These are phyloP conservation scores for Nerophis lumbriciformis DNA, from an alignment of 2,113 vertebrate genomes.

Conservation along the genomic window DNA sequence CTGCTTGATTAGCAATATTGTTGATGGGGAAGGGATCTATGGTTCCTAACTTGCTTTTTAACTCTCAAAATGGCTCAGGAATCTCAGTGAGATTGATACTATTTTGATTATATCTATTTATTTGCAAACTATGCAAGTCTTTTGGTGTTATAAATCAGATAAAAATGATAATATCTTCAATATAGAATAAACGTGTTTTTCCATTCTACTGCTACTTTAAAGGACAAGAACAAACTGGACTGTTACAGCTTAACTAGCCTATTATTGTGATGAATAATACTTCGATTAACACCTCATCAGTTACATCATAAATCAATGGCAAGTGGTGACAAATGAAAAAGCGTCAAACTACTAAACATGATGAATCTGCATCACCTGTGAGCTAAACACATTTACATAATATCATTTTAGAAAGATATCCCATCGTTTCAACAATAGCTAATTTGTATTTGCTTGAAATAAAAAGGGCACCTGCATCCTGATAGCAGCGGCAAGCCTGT, in stretches of 20 bases:
- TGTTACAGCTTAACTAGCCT: constrained; percentile 51
- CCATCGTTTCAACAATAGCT: constrained; percentile 66
- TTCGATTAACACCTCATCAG: constrained; percentile 73
- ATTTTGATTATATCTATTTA: no score
- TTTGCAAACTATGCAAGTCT: no score
- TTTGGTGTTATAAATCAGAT: no score
- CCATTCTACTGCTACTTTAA: no score
- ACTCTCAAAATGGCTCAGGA: no score
- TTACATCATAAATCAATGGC: constrained; percentile 69
- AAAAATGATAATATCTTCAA: no score
- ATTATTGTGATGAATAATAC: constrained; percentile 67
- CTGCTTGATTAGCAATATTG: no score
- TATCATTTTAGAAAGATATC: constrained; percentile 74
- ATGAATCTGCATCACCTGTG: constrained; percentile 75
- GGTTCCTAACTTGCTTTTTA: no score
- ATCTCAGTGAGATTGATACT: no score
- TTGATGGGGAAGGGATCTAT: no score
- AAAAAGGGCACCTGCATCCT: constrained; percentile 42
- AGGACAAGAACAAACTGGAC: constrained; percentile 13
- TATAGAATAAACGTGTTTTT: no score
- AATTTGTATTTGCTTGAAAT: constrained; percentile 31
- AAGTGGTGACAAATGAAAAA: constrained; percentile 71
- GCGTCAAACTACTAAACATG: constrained; percentile 75
- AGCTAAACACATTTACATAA: constrained; percentile 74
- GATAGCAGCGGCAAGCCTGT: constrained; percentile 53